Conservation (phyloP, 2,797 vertebrate species). For the Onychomys arenicola region DNA sequence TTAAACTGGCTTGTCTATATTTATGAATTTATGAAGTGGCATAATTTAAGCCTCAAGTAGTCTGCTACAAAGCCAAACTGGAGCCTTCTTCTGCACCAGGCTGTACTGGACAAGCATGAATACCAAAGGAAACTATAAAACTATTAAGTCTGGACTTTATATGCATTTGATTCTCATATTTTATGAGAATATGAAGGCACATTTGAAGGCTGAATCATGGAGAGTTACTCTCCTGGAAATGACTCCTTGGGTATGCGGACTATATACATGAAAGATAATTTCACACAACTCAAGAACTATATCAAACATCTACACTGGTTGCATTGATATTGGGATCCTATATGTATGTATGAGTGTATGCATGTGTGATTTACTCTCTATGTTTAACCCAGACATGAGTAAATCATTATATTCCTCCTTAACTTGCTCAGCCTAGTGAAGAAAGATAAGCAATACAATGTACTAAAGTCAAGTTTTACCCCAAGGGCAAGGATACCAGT, state of each 20-base stretch:
- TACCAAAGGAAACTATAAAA: background rate
- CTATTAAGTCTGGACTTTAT: background rate
- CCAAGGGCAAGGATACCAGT: background rate
- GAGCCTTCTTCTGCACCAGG: background rate
- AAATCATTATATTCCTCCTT: background rate
- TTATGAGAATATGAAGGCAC: background rate
- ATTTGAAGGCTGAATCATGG: background rate
- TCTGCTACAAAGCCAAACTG: background rate
- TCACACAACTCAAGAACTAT: background rate
- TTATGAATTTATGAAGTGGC: background rate
- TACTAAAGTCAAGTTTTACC: background rate
- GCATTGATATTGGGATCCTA: background rate
- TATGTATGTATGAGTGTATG: background rate
- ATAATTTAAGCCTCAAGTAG: background rate
- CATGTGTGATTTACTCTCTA: background rate
- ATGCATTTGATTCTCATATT: background rate
- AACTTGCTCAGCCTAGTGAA: background rate
- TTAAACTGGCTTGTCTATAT: background rate
- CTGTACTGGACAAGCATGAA: background rate
- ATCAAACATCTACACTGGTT: background rate
- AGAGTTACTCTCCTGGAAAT: conserved; percentile 68
- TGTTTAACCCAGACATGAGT: background rate
- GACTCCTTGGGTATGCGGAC: background rate
- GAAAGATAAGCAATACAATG: background rate
- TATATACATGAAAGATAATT: conserved; percentile 14